phyloP scores from a whole-genome alignment of 2,113 vertebrate genomes.

The Periophthalmodon schlosseri region DNA sequence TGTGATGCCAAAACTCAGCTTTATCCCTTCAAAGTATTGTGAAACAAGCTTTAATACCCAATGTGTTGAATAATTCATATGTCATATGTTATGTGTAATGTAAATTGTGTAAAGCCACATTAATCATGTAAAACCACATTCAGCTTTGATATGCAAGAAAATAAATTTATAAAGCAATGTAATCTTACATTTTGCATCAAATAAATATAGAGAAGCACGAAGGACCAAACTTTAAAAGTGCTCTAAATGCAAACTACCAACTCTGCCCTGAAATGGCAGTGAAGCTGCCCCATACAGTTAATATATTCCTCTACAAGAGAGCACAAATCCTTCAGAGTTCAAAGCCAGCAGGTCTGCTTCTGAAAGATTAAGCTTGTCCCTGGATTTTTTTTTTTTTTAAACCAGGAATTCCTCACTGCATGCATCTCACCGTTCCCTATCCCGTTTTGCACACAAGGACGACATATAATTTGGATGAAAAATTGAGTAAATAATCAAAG shows the following conservation, averaged over 20 bases:
- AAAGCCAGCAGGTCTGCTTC: conserved; percentile 28
- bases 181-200: neutral
- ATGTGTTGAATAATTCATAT: too few relatives aligned
- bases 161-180: too few relatives aligned
- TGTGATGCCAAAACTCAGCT: too few relatives aligned
- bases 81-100: too few relatives aligned
- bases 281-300: conserved; percentile 4
- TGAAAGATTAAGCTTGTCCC: conserved; percentile 27
- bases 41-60: too few relatives aligned
- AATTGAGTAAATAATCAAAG: conserved; percentile 11
- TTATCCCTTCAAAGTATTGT: too few relatives aligned
- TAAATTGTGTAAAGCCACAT: too few relatives aligned
- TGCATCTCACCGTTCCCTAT: conserved; percentile 2
- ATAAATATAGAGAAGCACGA: neutral
- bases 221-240: neutral
- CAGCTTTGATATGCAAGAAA: too few relatives aligned
- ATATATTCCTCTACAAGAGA: conserved; percentile 12
- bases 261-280: neutral
- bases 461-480: conserved; percentile 18
- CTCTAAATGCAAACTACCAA: conserved; percentile 11
- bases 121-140: too few relatives aligned
- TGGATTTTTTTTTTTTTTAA: conserved; percentile 11
- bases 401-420: conserved; percentile 22
- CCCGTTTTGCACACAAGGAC: neutral
- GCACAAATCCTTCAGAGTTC: conserved; percentile 25